Evolutionary conservation across 2,797 vertebrate genomes (phyloP).

Genomic region (Halcyon badia): DNA sequence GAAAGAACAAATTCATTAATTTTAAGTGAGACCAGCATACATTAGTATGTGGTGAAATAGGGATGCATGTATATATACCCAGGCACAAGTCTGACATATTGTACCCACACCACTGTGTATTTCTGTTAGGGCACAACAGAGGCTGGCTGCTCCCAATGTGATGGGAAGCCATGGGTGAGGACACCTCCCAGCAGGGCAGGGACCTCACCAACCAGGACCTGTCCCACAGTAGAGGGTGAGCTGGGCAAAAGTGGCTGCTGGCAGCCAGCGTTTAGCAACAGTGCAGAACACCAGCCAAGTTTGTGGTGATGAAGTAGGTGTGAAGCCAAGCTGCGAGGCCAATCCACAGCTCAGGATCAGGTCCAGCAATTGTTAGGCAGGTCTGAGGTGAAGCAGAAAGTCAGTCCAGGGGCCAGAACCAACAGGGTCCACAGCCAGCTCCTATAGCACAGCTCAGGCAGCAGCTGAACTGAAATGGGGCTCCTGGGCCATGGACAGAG

Average conservation of each 20-base stretch:
- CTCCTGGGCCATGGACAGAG: background rate
- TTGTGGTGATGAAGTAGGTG: too few relatives aligned
- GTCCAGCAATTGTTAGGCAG: background rate
- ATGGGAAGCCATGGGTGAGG: background rate
- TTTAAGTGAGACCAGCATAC: background rate
- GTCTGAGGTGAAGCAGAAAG: background rate
- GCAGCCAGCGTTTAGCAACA: background rate
- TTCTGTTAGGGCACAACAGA: background rate
- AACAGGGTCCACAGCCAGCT: background rate
- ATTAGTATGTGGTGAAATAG: background rate
- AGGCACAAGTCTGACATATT: background rate
- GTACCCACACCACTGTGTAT: background rate
- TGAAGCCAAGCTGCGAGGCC: background rate
- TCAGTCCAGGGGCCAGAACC: background rate
- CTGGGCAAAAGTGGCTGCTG: background rate
- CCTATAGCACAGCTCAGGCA: background rate
- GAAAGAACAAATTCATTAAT: background rate
- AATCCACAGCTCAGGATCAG: background rate
- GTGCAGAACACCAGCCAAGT: background rate
- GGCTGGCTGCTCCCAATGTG: background rate
- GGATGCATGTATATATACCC: accelerated
- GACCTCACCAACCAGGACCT: too few relatives aligned
- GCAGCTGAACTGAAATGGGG: background rate
- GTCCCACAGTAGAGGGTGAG: background rate
- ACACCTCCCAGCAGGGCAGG: background rate